Conservation (phyloP, 2,888 invertebrate species). For the Apotomis turbidana region DNA sequence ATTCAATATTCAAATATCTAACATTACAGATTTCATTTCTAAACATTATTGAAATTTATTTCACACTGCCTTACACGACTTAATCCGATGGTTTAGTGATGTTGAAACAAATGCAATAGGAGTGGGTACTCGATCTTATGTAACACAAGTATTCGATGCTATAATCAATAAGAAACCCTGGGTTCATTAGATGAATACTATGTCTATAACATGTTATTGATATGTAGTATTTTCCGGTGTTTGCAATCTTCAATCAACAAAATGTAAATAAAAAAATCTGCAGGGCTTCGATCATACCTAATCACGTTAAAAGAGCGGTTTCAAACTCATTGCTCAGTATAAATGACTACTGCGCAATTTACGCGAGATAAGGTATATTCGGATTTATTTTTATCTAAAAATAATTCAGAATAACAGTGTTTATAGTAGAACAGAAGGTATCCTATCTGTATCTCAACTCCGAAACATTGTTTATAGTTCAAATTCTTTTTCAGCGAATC, state of each 20-base stretch:
- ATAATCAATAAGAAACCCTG: conserved; percentile 8
- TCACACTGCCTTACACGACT: conserved; percentile 52
- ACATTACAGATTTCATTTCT: conserved; percentile 71
- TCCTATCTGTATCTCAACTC: too few relatives aligned
- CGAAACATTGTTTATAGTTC: too few relatives aligned
- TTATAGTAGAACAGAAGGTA: background rate
- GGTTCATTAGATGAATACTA: background rate
- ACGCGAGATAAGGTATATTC: too few relatives aligned
- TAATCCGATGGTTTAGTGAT: conserved; percentile 28
- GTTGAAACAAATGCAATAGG: conserved; percentile 28
- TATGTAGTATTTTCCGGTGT: conserved; percentile 41
- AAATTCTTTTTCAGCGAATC: too few relatives aligned
- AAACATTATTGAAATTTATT: conserved; percentile 60
- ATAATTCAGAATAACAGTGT: background rate
- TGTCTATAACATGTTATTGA: conserved; percentile 36
- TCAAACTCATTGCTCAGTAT: too few relatives aligned
- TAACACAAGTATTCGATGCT: conserved; percentile 11
- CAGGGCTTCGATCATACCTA: background rate
- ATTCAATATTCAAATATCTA: conserved; percentile 81
- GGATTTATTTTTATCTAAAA: background rate
- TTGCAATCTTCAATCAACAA: conserved; percentile 2
- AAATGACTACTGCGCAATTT: too few relatives aligned
- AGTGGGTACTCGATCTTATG: conserved; percentile 9
- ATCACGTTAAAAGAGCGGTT: background rate
- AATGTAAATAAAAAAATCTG: background rate